These are phyloP conservation scores for Eilema caniola DNA, from an alignment of 2,888 invertebrate species.

Conservation along the genomic window DNA sequence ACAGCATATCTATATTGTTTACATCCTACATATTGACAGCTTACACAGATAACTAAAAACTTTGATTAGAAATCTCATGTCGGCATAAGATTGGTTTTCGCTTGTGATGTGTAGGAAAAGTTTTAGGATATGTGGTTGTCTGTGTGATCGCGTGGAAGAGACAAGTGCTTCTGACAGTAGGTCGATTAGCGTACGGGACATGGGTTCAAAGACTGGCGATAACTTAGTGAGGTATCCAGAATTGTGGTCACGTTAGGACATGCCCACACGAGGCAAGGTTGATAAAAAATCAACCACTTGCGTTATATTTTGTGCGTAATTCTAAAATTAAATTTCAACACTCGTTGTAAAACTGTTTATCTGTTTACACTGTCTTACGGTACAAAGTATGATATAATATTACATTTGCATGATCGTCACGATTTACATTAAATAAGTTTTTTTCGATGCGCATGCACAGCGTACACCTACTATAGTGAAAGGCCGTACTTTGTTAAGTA, in stretches of 20 bases:
- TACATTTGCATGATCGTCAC: no score
- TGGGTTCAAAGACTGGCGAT: constrained; percentile 71
- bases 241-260: constrained; percentile 45
- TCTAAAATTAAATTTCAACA: not conserved
- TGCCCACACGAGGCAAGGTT: constrained; percentile 31
- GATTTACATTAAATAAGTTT: no score
- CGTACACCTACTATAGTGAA: not conserved
- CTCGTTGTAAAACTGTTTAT: not conserved
- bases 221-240: constrained; percentile 53
- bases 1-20: constrained; percentile 36
- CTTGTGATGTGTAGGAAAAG: constrained; percentile 27
- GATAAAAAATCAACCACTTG: constrained; percentile 25
- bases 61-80: constrained; percentile 12
- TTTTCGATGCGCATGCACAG: no score
- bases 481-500: not conserved
- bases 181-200: constrained; percentile 76
- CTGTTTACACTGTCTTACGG: no score
- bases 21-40: constrained; percentile 45
- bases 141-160: constrained; percentile 73
- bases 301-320: not conserved
- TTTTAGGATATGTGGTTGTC: constrained; percentile 55
- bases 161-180: constrained; percentile 79
- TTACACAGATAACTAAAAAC: constrained; percentile 15
- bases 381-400: no score
- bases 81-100: constrained; percentile 30